Conservation (phyloP, 2,888 invertebrate species). For the Andrena flavipes region DNA sequence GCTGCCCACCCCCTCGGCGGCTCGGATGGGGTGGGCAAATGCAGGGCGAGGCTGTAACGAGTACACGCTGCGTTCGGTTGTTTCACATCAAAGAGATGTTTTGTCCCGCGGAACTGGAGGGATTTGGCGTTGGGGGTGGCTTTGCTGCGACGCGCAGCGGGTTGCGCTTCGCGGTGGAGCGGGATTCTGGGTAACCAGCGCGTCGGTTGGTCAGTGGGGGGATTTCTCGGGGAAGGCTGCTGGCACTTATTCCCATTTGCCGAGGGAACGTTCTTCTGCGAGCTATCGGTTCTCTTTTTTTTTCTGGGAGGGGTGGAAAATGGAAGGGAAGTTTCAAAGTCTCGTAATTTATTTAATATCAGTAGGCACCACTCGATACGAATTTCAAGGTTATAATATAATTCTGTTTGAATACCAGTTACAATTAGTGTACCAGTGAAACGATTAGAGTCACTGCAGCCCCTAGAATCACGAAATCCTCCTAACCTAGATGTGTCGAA, state of each 20-base stretch:
- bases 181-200: background rate
- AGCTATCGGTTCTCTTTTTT: background rate
- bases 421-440: too few relatives aligned
- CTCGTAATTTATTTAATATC: too few relatives aligned
- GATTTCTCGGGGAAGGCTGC: background rate
- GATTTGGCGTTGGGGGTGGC: slow-evolving; percentile 45
- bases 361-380: too few relatives aligned
- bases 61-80: slow-evolving; percentile 54
- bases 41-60: slow-evolving; percentile 19
- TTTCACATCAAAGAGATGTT: slow-evolving; percentile 77
- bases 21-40: slow-evolving; percentile 11
- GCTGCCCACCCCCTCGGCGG: too few relatives aligned
- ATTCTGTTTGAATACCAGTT: too few relatives aligned
- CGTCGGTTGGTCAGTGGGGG: background rate
- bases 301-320: too few relatives aligned
- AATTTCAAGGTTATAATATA: too few relatives aligned
- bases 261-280: background rate
- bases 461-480: too few relatives aligned
- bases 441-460: too few relatives aligned
- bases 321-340: too few relatives aligned
- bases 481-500: too few relatives aligned
- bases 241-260: background rate
- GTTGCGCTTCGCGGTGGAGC: slow-evolving; percentile 1
- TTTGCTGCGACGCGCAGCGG: slow-evolving; percentile 44
- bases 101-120: slow-evolving; percentile 64